Conservation (phyloP, 2,888 invertebrate species). For the Lasioglossum oenotherae region DNA sequence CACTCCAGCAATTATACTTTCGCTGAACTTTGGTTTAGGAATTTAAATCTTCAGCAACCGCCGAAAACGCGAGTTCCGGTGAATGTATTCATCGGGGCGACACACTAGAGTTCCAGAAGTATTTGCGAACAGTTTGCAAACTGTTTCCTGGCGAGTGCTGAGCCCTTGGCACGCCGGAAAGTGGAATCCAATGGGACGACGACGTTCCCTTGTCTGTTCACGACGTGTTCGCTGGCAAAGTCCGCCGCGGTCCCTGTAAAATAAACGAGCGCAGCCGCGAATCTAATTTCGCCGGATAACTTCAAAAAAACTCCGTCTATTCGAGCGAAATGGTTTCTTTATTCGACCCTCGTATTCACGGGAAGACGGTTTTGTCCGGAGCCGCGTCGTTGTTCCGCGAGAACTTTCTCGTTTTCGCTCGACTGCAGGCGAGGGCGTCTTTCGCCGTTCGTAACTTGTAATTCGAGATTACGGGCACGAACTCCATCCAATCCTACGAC, state of each 20-base stretch:
- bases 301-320: background rate
- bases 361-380: background rate
- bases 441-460: background rate
- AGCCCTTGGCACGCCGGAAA: background rate
- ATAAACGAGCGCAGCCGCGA: background rate
- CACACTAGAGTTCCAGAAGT: background rate
- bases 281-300: background rate
- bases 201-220: background rate
- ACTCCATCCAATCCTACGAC: background rate
- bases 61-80: background rate
- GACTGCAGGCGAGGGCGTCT: background rate
- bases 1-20: background rate
- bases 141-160: background rate
- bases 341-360: background rate
- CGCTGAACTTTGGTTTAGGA: background rate
- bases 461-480: background rate
- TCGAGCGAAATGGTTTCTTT: background rate
- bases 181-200: background rate
- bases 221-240: background rate
- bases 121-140: conserved; percentile 4
- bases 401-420: background rate
- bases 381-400: background rate
- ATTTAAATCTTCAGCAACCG: background rate
- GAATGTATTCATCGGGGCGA: background rate
- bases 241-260: background rate